Evolutionary conservation across 2,113 vertebrate species (phyloP), one percentile per base, ranked within the genome.

Genomic region (Syngnathus typhle): DNA sequence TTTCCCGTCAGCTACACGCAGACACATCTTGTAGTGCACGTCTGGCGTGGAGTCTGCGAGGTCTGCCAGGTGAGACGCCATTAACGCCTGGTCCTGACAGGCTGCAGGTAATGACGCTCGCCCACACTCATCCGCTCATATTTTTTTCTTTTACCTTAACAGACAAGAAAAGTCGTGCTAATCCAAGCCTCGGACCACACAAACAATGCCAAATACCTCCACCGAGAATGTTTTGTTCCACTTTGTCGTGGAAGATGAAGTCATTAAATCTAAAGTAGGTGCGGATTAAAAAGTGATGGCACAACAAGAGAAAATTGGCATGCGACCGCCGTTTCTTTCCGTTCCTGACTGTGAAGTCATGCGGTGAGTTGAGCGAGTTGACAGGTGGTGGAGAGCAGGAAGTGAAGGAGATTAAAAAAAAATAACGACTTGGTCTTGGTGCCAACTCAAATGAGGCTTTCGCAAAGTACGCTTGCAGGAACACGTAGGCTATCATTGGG

Each of bases 51-150:
- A 69, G 68, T 59, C 62, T 83, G 83, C 76, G 68, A 71, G 77
- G 65, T 58, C 63, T 87, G 87, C 87, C 87, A 88, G 85, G 80
- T 84, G 86, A 89, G 78, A 81, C 68, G 73, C 78, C 76, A 88
- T 87, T 85, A 89, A 43, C 76, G 77, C 38, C 37, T 60, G 65
- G 83, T 80, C 77, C 77, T 88, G 88, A 88, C 87, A 90, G 74
- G 71, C 74, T 70, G 63, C 69, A 39, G 64, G 39, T 85, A 87
- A 91, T 82, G 84, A 84, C 67, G 47, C 15, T 58, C 55, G 52
- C 65, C 80, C 60, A 71, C 36, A 62, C 64, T 67, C 3, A 65
- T 36, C 15, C 44, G 64, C 64, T 60, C 5, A 36, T 15, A 16
- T 10, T 8, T 32, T 56, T 36, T 13, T 56, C 36, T 16, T 55